Evolutionary conservation across 2,113 vertebrate species (phyloP).

Genomic region (Hemiprocne comata): DNA sequence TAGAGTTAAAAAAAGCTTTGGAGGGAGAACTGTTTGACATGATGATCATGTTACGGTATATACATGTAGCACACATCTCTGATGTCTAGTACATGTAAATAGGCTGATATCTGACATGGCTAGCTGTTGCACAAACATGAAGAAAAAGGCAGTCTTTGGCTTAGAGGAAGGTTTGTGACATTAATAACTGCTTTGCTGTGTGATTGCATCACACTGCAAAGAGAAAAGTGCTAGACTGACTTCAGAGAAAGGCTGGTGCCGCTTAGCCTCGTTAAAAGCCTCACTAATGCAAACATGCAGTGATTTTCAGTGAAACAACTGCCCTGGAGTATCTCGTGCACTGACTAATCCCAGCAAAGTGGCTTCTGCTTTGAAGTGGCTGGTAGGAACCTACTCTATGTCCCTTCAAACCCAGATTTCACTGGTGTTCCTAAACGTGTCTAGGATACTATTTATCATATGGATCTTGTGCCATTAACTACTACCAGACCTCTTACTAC

Average conservation of each 20-base stretch:
- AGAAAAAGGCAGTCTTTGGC: not conserved
- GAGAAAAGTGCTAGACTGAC: not conserved
- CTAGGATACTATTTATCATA: not conserved
- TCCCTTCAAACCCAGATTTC: not conserved
- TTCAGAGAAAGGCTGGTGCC: fast-evolving
- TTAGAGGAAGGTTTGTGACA: not conserved
- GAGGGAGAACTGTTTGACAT: not conserved
- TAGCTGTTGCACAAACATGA: not conserved
- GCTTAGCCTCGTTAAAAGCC: not conserved
- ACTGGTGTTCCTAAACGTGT: fast-evolving
- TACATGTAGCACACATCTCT: not conserved
- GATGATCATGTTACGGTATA: not conserved
- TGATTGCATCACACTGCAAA: not conserved
- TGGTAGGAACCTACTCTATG: not conserved
- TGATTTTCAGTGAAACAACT: not conserved
- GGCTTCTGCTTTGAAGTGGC: not conserved
- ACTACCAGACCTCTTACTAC: not conserved
- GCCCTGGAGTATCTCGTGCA: not conserved
- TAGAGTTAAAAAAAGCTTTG: not conserved
- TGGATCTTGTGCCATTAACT: not conserved
- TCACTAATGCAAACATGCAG: not conserved
- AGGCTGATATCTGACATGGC: not conserved
- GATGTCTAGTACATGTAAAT: not conserved
- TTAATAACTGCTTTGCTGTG: not conserved
- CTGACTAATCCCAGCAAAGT: not conserved